These are phyloP conservation scores for Ceratothoa steindachneri DNA, from an alignment of 2,888 invertebrate species.

Conservation along the genomic window DNA sequence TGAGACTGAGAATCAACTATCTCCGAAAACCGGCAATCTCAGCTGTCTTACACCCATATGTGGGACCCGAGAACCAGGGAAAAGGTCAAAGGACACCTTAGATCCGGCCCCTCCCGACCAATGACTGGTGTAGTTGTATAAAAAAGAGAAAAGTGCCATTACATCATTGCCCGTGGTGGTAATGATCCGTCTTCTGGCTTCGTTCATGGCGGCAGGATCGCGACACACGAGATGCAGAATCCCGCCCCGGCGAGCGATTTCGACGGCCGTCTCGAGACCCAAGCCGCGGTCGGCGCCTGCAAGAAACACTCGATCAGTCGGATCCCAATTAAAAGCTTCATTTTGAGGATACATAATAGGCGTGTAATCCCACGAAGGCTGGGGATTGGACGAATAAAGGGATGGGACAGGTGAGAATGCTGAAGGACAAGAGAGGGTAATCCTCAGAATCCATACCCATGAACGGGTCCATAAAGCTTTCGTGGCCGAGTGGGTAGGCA, in stretches of 20 bases:
- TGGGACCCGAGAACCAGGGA: too few relatives aligned
- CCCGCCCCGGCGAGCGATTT: slow-evolving; percentile 51
- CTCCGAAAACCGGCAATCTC: too few relatives aligned
- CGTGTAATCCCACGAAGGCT: background rate
- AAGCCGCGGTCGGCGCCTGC: slow-evolving; percentile 50
- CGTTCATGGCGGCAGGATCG: slow-evolving; percentile 51
- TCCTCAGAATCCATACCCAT: too few relatives aligned
- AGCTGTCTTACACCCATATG: too few relatives aligned
- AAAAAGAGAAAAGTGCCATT: too few relatives aligned
- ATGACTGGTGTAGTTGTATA: too few relatives aligned
- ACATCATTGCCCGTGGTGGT: slow-evolving; percentile 51
- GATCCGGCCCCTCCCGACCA: too few relatives aligned
- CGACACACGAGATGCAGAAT: slow-evolving; percentile 54
- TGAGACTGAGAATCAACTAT: too few relatives aligned
- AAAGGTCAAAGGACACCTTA: too few relatives aligned
- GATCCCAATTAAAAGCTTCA: too few relatives aligned
- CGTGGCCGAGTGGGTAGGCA: too few relatives aligned
- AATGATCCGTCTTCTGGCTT: slow-evolving; percentile 51
- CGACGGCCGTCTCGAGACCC: slow-evolving; percentile 22
- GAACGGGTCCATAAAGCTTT: too few relatives aligned
- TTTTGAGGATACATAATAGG: background rate
- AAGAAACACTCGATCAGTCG: background rate
- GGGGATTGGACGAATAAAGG: background rate
- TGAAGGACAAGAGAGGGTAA: background rate
- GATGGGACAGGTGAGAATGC: background rate